phyloP scores from a whole-genome alignment of 2,888 invertebrate genomes.

The Gandaritis pyraliata region DNA sequence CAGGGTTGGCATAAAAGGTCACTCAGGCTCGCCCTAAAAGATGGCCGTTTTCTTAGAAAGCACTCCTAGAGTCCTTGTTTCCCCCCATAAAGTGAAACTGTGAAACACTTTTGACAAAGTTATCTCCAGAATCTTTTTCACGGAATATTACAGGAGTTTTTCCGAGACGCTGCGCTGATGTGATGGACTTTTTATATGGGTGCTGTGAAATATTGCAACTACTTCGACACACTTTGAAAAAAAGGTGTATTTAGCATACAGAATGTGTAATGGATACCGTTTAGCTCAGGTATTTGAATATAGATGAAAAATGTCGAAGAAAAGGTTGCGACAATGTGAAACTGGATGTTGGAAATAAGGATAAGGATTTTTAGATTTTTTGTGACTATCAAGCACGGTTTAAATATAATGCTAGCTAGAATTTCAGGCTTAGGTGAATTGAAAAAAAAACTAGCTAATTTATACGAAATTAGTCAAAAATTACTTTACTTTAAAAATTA shows the following conservation, averaged over 20 bases:
- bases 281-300: constrained; percentile 26
- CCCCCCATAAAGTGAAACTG: constrained; percentile 57
- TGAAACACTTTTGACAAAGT: constrained; percentile 63
- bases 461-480: too few relatives aligned
- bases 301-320: constrained; percentile 16
- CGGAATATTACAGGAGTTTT: constrained; percentile 43
- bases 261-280: constrained; percentile 36
- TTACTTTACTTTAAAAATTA: too few relatives aligned
- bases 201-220: constrained; percentile 44
- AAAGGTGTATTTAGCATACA: constrained; percentile 30
- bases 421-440: too few relatives aligned
- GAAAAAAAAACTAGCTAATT: too few relatives aligned
- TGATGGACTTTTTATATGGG: constrained; percentile 37
- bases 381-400: too few relatives aligned
- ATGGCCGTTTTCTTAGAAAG: constrained; percentile 56
- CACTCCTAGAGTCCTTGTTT: constrained; percentile 52
- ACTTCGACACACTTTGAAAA: constrained; percentile 33
- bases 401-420: too few relatives aligned
- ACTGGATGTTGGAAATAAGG: too few relatives aligned
- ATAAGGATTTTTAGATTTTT: too few relatives aligned
- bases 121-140: constrained; percentile 66
- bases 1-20: constrained; percentile 42
- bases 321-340: not conserved
- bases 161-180: constrained; percentile 21
- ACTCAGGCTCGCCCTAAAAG: constrained; percentile 47